Evolutionary conservation across 2,797 vertebrate genomes (phyloP), one percentile per base, ranked within the genome.

Genomic region (Cottoperca gobio): DNA sequence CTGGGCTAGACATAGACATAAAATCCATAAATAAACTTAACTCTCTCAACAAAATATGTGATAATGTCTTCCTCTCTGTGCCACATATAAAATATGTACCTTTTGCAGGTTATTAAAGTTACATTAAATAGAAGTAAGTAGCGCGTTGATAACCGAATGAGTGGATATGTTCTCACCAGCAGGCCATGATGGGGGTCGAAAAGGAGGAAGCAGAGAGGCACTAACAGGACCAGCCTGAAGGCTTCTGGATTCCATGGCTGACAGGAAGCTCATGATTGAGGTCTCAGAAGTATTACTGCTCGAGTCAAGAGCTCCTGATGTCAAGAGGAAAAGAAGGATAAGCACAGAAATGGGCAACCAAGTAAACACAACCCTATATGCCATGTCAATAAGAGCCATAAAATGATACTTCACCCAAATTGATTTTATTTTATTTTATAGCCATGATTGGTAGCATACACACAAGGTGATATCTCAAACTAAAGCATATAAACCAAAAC

Each of bases 201-300:
- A 99, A 72, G 97, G 96, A 78, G 97, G 96, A 91, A 98, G 95
- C 81, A 98, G 93, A 70, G 97, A 95, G 84, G 97, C 95, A 95
- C 96, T 95, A 88, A 97, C 96, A 95, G 97, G 95, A 92, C 96
- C 97, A 95, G 97, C 92, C 94, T 97, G 97, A 91, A 96, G 95
- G 81, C 95, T 95, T 92, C 96, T 96, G 43, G 97, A 96, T 88
- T 99, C 97, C 83, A 97, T 96, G 91, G 97, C 93, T 88, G 98
- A 96, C 65, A 99, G 96, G 94, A 99, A 99, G 94, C 95, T 99
- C 97, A 98, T 97, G 89, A 98, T 96, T 64, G 98, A 97, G 82
- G 96, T 96, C 92, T 98, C 98, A 89, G 97, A 96, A 95, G 96
- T 96, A 95, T 96, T 97, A 87, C 93, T 94, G 92, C 93, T 96